These are phyloP conservation scores for Lepus oiostolus DNA, from an alignment of 2,797 vertebrate genomes.

Conservation along the genomic window DNA sequence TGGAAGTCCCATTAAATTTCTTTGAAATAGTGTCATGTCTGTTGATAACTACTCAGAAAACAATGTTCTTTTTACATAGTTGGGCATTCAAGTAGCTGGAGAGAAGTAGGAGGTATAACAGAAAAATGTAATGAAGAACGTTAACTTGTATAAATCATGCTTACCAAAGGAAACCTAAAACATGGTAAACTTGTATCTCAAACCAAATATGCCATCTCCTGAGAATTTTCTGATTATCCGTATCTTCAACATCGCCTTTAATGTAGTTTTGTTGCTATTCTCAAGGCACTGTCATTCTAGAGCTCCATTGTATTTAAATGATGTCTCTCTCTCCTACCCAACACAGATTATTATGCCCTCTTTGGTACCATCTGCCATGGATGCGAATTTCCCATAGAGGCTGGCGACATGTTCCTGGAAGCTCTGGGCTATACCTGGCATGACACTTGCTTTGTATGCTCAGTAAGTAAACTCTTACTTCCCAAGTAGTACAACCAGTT, in stretches of 20 bases:
- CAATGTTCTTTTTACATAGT: not conserved
- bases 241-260: not conserved
- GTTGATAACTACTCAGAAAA: not conserved
- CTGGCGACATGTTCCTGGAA: conserved; percentile 98
- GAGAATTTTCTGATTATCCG: not conserved
- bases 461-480: conserved; percentile 90
- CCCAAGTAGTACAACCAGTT: conserved; percentile 8
- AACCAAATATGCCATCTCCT: not conserved
- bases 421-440: conserved; percentile 97
- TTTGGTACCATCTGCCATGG: conserved; percentile 97
- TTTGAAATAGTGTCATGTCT: not conserved
- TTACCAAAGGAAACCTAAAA: conserved; percentile 44
- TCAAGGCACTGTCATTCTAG: not conserved
- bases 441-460: conserved; percentile 98
- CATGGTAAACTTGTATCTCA: not conserved
- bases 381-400: conserved; percentile 98
- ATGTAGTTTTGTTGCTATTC: not conserved
- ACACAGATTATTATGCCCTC: conserved; percentile 95
- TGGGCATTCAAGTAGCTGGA: conserved; percentile 9
- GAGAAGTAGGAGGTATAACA: conserved; percentile 20
- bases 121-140: not conserved
- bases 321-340: not conserved
- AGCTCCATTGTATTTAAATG: not conserved
- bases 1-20: not conserved
- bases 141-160: not conserved